Conservation (phyloP, 2,888 invertebrate genomes). For the Calameuta filiformis region DNA sequence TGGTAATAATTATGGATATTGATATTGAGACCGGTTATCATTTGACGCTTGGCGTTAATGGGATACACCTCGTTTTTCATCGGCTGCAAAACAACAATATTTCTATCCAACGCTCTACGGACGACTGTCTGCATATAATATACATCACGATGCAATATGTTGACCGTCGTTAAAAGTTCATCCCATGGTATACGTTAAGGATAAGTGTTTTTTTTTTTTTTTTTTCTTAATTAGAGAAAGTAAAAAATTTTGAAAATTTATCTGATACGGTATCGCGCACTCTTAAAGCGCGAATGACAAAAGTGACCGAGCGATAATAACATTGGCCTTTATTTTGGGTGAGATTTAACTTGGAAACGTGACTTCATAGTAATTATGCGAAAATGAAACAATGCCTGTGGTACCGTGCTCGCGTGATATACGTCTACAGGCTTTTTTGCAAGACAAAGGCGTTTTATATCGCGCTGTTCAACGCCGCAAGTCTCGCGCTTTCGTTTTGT, state of each 20-base stretch:
- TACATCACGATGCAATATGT: background rate
- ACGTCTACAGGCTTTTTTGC: constrained; percentile 20
- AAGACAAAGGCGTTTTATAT: constrained; percentile 32
- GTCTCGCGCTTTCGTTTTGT: constrained; percentile 27
- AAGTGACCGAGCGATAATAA: constrained; percentile 48
- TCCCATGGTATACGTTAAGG: background rate
- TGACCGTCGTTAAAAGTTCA: background rate
- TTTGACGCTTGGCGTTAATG: constrained; percentile 54
- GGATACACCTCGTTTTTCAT: background rate
- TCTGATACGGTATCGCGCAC: background rate
- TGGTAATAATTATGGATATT: constrained; percentile 57
- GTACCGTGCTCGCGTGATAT: constrained; percentile 26
- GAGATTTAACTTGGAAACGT: constrained; percentile 63
- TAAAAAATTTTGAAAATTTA: background rate
- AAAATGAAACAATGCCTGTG: constrained; percentile 26
- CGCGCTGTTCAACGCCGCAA: constrained; percentile 32
- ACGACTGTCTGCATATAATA: background rate
- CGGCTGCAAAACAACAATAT: background rate
- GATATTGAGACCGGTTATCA: constrained; percentile 60
- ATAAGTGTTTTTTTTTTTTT: background rate
- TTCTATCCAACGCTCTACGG: background rate
- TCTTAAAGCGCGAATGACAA: background rate
- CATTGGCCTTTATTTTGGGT: constrained; percentile 63
- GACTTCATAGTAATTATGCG: constrained; percentile 62
- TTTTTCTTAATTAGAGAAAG: background rate